Base-by-base conservation (phyloP, 2,797 vertebrate species). In the Coracias cyanogaster region DNA sequence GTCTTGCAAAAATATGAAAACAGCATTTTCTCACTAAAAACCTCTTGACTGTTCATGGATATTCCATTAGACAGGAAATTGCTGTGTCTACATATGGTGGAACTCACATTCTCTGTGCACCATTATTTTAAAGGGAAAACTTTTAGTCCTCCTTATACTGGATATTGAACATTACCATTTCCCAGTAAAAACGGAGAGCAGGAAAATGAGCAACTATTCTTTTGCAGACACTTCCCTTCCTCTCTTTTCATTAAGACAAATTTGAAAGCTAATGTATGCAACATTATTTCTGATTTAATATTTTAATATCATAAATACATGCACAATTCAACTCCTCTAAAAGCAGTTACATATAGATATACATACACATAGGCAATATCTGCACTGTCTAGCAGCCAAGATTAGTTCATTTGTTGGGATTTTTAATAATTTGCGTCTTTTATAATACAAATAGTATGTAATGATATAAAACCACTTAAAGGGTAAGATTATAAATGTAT, bases 401-500 rank as follows among this genome's bases (percentile, higher is more conserved):
- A 82, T 29, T 54, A 37, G 26, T 31, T 72, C 65, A 21, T 52
- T 86, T 37, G 25, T 6, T 67, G 58, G 14, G 43, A 41, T 84
- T 95, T 95, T 94, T 70, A 93, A 66, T 88, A 90, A 76, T 91
- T 82, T 70, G 19, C 33, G 17, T 31, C 45, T 94, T 90, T 67
- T 39, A 25, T 73, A 76, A 84, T 89, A 96, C 26, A 80, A 94
- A 94, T 93, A 2, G 0, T 61, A 33, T 45, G 11, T 7, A 90
- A 91, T 92, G 78, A 94, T 73, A 89, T 73, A 89, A 29, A 86
- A 51, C 73, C 85, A 94, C 90, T 94, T 96, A 95, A 84, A 77
- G 28, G 8, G 31, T 82, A 93, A 81, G n/a, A 90, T 82, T 86
- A 6, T 69, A 91, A 94, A 83, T 85, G 37, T 77, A 67, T 78